Conservation (phyloP, 64 coral and sea anemone genomes). For the Dendrophyllia cribrosa region DNA sequence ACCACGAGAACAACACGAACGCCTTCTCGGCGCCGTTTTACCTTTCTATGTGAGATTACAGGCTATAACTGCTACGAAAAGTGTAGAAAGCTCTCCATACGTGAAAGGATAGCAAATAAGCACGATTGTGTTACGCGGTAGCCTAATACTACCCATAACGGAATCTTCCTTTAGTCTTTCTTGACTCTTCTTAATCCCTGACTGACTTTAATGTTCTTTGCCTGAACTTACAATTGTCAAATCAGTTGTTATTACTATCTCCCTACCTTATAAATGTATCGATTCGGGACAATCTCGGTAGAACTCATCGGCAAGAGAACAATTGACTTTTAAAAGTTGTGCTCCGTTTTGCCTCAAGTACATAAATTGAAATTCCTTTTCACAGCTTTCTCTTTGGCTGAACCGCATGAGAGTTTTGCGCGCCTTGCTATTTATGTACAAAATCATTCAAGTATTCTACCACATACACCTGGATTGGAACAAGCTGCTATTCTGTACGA, state of each 20-base stretch:
- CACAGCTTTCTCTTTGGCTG: background rate
- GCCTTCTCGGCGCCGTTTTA: background rate
- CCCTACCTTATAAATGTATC: background rate
- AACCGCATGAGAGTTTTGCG: no score
- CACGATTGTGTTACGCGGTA: no score
- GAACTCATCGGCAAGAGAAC: background rate
- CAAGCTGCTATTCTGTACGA: background rate
- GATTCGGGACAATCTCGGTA: background rate
- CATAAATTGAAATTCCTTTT: background rate
- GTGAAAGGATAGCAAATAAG: no score
- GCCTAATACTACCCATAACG: no score
- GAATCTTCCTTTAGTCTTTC: background rate
- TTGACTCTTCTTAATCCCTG: background rate
- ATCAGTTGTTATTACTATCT: background rate
- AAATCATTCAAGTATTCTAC: background rate
- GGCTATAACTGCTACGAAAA: no score
- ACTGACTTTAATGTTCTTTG: background rate
- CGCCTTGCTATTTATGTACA: no score
- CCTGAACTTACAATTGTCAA: background rate
- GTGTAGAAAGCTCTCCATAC: no score
- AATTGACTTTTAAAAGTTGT: background rate
- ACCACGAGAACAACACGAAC: background rate
- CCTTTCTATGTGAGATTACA: background rate
- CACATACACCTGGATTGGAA: slow-evolving; percentile 24
- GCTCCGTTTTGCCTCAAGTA: background rate